These are phyloP conservation scores for Automeris io DNA, from an alignment of 2,888 invertebrate species.

Conservation along the genomic window DNA sequence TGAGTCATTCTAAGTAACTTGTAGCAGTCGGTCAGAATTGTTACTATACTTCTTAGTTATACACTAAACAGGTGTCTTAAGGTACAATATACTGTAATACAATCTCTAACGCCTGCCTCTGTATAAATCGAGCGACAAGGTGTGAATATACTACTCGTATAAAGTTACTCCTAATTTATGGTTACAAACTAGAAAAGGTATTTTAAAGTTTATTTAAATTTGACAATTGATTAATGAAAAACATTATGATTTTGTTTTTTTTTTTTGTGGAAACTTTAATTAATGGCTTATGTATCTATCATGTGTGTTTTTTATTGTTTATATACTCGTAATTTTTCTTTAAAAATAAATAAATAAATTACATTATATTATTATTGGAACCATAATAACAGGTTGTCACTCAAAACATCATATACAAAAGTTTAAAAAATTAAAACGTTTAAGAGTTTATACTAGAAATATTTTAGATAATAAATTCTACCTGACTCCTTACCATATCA, in stretches of 20 bases:
- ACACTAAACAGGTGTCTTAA: too few species aligned
- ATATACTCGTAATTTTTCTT: too few species aligned
- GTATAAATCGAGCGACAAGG: not conserved
- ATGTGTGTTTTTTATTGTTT: too few species aligned
- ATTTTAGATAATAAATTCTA: too few species aligned
- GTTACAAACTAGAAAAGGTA: not conserved
- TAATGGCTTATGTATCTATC: too few species aligned
- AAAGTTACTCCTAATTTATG: conserved; percentile 1
- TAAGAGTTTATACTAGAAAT: too few species aligned
- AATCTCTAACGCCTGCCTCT: conserved; percentile 1
- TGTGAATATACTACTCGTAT: not conserved
- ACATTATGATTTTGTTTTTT: not conserved
- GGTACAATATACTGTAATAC: too few species aligned
- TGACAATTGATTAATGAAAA: not conserved
- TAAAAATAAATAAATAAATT: too few species aligned
- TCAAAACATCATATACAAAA: not conserved
- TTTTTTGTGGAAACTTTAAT: too few species aligned
- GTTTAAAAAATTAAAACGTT: too few species aligned
- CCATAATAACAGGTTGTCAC: too few species aligned
- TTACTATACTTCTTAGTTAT: not conserved
- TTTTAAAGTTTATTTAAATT: not conserved
- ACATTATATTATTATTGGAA: too few species aligned
- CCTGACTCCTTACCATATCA: not conserved
- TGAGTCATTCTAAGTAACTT: not conserved
- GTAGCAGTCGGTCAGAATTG: not conserved